Evolutionary conservation across 2,797 vertebrate genomes (phyloP).

Genomic region (Acestrorhynchus altus): DNA sequence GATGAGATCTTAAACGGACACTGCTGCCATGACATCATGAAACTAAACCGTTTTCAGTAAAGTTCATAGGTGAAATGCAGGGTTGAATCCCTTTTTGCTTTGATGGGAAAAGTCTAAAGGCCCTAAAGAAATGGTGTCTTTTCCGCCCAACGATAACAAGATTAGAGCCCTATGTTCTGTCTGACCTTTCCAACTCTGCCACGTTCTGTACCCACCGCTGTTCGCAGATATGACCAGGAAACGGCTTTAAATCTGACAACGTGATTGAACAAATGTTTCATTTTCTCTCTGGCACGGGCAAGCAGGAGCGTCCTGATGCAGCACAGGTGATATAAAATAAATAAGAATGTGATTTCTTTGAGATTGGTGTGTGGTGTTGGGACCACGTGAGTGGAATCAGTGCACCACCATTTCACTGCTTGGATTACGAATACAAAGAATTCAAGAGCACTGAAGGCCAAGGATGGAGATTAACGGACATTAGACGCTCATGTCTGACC

Average conservation of each 20-base stretch:
- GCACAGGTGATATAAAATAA: not conserved
- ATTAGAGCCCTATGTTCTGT: slow-evolving; percentile 37
- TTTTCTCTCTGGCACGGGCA: slow-evolving; percentile 9
- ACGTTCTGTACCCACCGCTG: slow-evolving; percentile 37
- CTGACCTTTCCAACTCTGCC: slow-evolving; percentile 50
- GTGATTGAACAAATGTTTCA: slow-evolving; percentile 38
- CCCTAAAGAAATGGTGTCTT: slow-evolving; percentile 7
- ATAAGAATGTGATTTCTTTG: not conserved
- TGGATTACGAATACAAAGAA: slow-evolving; percentile 18
- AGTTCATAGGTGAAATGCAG: no score
- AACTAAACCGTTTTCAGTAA: no score
- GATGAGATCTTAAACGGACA: no score
- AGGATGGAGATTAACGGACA: not conserved
- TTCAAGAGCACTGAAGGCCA: not conserved
- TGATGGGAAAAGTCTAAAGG: not conserved
- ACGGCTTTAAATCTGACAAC: slow-evolving; percentile 8
- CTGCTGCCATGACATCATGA: no score
- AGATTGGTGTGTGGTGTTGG: not conserved
- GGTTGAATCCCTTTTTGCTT: no score
- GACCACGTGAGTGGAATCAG: not conserved
- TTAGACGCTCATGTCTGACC: not conserved
- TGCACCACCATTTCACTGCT: not conserved
- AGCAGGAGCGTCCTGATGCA: not conserved
- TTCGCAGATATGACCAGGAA: slow-evolving; percentile 24
- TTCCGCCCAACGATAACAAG: slow-evolving; percentile 36